Evolutionary conservation across 2,797 vertebrate genomes (phyloP).

Genomic region (Lithobates sylvaticus): DNA sequence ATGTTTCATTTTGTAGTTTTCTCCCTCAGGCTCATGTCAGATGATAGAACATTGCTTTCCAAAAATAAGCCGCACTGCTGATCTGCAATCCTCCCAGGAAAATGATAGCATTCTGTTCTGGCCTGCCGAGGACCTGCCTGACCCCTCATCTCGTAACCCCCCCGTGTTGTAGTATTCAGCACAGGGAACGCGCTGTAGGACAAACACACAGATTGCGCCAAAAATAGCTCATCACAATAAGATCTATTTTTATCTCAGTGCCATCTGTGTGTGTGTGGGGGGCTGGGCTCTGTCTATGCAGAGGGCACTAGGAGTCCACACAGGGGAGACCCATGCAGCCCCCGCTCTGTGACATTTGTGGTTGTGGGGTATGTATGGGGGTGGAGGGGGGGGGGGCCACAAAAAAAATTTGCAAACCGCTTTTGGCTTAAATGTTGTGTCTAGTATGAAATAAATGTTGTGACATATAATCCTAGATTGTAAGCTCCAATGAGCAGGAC

Average conservation of each 20-base stretch:
- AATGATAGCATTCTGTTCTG: neutral
- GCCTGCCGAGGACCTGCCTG: constrained; percentile 9
- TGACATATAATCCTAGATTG: no score
- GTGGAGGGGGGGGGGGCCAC: no score
- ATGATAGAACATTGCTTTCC: neutral
- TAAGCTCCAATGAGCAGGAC: no score
- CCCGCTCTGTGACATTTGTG: neutral
- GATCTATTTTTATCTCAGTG: neutral
- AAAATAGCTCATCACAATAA: neutral
- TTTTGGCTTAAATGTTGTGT: no score
- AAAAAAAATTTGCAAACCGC: no score
- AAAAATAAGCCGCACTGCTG: neutral
- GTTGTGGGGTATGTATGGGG: no score
- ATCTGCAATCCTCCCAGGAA: constrained; percentile 5
- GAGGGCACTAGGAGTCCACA: neutral
- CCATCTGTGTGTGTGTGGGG: neutral
- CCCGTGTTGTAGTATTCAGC: neutral
- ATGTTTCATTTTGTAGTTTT: neutral
- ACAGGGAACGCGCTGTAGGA: neutral
- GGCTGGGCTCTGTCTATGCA: neutral
- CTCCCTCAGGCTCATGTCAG: neutral
- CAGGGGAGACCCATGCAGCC: neutral
- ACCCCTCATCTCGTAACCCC: neutral
- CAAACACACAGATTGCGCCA: constrained; percentile 8
- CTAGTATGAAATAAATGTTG: no score